Base-by-base conservation (phyloP, 2,113 vertebrate species). In the Ia io region DNA sequence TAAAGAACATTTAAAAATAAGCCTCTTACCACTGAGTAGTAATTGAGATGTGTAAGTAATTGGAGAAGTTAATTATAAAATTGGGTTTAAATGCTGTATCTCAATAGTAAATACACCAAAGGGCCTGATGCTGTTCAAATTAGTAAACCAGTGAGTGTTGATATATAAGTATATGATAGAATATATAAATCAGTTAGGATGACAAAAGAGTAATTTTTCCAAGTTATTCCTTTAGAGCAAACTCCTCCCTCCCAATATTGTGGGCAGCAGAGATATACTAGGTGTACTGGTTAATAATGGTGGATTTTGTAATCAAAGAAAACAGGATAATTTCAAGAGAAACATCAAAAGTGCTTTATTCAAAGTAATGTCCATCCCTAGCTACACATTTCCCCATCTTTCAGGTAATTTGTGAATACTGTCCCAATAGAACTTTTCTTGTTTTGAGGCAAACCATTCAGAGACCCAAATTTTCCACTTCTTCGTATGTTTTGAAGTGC, bases 21-120 rank as follows among this genome's bases (percentile, higher is more conserved):
- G 59, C 4, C 2, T 37, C 23, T 91, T 82, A 6, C 47, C n/a
- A 59, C 28, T 80, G 28, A 90, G 53, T 40, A 73, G 61, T 83
- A 86, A 88, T 59, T 30, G 80, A 73, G 9, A 77, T 74, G 23
- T 90, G 11, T 42, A 92, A 90, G 37, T 88, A 82, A 59, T 88
- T 51, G n/a, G 40, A 90, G 96, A 95, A 88, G 37, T 71, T 56
- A 71, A 82, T 82, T 70, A 61, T 61, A 83, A 93, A 85, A 79
- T 56, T 67, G 61, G 14, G 2, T 88, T 95, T 77, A 32, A 69
- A 49, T 83, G 47, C 30, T 70, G 6, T 42, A 65, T 65, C 11
- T 93, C 74, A 88, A 56, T 73, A 79, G 76, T 51, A 78, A 91
- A 67, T 63, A 74, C 63, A 18, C 9, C 12, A 37, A 67, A 17